Evolutionary conservation across 2,113 vertebrate genomes (phyloP), one percentile per base, ranked within the genome.

Genomic region (Corythoichthys intestinalis): DNA sequence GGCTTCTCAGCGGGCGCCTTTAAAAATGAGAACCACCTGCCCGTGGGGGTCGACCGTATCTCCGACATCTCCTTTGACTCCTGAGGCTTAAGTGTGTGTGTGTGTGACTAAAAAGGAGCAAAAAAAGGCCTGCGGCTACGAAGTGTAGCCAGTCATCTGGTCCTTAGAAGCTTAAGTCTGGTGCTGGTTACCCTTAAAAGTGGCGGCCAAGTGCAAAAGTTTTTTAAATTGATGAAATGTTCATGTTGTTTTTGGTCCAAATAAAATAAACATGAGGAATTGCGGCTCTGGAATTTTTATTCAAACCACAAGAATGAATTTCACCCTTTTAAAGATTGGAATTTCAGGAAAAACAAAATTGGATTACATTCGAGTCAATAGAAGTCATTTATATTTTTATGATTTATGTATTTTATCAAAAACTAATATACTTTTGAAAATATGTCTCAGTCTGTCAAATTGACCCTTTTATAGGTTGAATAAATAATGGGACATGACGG

Each of bases 11-110:
- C 65, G 52, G 86, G 67, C 8, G 47, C 37, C 38, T 61, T 44
- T 14, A 13, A 20, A 63, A 63, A 93, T 92, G 90, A 92, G 78
- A 89, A 90, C 79, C 89, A 91, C 85, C 86, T 90, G 87, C 73
- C 80, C 53, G 47, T 53, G 67, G 69, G 74, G 75, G 74, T 65
- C 59, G 54, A 70, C 69, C 71, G 2, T 84, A 89, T 90, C 88
- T 75, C 74, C 76, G 75, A 72, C 75, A 83, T 90, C 84, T 86
- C 71, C 76, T 72, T 80, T 81, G 76, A 64, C 71, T 83, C 65
- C 67, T 46, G 57, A 73, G 77, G 67, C 17, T 58, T 58, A 37
- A 1, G 34, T 58, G 56, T 13, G 54, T 35, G 28, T 35, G 54
- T 13, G 56, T 56, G 53, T 34, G 53, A 4, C 9, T 41, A 44